Evolutionary conservation across 2,113 vertebrate species (phyloP).

Genomic region (Rhinogobius similis): DNA sequence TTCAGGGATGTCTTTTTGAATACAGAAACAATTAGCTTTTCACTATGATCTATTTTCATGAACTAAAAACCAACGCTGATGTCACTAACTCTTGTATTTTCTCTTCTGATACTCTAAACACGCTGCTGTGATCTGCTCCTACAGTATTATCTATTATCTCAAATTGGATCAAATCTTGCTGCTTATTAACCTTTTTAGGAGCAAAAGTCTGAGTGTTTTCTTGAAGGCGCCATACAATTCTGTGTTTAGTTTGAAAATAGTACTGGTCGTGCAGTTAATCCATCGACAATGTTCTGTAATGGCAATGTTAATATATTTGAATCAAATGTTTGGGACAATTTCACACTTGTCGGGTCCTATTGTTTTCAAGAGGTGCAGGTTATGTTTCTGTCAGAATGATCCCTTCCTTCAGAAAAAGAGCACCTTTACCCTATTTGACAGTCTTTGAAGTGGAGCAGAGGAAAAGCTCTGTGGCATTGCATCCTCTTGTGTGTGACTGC

Average conservation of each 20-base stretch:
- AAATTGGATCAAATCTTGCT: background rate
- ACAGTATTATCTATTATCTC: background rate
- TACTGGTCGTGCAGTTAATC: slow-evolving; percentile 44
- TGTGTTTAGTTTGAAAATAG: slow-evolving; percentile 24
- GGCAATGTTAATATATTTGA: background rate
- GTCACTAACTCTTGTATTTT: slow-evolving; percentile 19
- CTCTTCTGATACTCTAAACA: slow-evolving; percentile 29
- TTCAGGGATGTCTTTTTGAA: slow-evolving; percentile 27
- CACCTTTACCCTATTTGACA: slow-evolving; percentile 17
- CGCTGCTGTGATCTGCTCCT: slow-evolving; percentile 16
- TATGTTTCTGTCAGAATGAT: slow-evolving; percentile 36
- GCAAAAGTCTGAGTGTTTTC: slow-evolving; percentile 49
- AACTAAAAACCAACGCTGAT: slow-evolving; percentile 16
- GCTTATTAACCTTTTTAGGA: slow-evolving; percentile 9
- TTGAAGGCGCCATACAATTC: slow-evolving; percentile 14
- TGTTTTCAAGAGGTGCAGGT: slow-evolving; percentile 33
- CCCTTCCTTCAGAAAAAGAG: slow-evolving; percentile 7
- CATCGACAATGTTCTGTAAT: slow-evolving; percentile 25
- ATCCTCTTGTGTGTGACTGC: slow-evolving; percentile 54
- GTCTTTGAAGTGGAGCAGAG: slow-evolving; percentile 21
- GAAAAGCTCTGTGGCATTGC: slow-evolving; percentile 37
- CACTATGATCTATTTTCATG: slow-evolving; percentile 15
- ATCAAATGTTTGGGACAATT: slow-evolving; percentile 9
- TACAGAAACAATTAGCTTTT: slow-evolving; percentile 24
- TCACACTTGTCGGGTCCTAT: background rate